Base-by-base conservation (phyloP, 1,140 invertebrate species). In the Holcopasites calliopsidis region DNA sequence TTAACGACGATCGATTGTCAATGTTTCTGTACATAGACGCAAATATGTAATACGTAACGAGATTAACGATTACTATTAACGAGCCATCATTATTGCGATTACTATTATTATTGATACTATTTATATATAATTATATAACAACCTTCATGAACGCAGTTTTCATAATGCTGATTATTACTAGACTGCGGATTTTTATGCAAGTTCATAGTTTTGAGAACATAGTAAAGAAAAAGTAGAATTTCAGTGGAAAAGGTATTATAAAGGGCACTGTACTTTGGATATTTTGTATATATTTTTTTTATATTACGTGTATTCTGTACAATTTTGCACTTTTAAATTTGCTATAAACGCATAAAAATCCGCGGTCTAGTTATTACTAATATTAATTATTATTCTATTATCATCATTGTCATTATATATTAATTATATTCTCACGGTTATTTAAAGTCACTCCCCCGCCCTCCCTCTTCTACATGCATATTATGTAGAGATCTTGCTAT, bases 1-100 rank as follows among this genome's bases (percentile, higher is more conserved):
- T 49, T 60, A 47, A 62, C 11, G 8, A 18, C 42, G 28, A 33
- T 58, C 35, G 28, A 73, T 62, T 61, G 28, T 28, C 49, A 40
- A 68, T 16, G 33, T 21, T 82, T 83, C 79, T 83, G 80, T 83
- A 83, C 58, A 83, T 83, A 79, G 54, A n/a, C 50, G 40, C 16
- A 7, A 40, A 52, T 52, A 62, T 61, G 28, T 50, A 60, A 72
- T 64, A 55, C 16, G 21, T 70, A 55, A 62, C 35, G 49, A 60
- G 44, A 74, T 58, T 62, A 23, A 57, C 54, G 42, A 42, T 62
- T 65, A 62, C 21, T 69, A 35, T 61, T 35, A 61, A 44, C 42
- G 16, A 23, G 33, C 13, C 50, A 74, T 75, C 57, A 70, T 28
- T 76, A 73, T 62, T 61, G 21, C 35, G 52, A 73, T 62, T 77